Percentiles rank a stretch among this genome's conserved stretches.
These are phyloP conservation scores for Canis aureus DNA, from an alignment of 2,113 vertebrate species.

Conservation along the genomic window DNA sequence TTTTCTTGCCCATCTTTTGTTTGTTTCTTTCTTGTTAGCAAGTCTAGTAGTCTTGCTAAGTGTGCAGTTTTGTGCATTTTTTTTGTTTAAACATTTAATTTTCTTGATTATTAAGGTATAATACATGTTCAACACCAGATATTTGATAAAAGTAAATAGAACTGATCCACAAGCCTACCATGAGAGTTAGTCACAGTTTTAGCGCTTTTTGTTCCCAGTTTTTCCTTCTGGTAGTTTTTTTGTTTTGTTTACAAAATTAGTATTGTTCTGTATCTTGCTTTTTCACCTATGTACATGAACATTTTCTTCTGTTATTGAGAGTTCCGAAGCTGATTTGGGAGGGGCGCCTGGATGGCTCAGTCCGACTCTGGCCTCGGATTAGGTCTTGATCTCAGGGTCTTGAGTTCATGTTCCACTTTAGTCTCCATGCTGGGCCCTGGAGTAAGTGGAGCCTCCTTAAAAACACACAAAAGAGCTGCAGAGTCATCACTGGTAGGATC, in stretches of 20 bases:
- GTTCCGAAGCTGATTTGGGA: slow-evolving; percentile 27
- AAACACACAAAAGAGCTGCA: background rate
- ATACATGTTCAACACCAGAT: background rate
- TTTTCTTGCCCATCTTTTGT: background rate
- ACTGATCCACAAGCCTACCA: background rate
- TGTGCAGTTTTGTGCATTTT: background rate
- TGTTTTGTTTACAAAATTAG: background rate
- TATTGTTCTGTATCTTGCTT: background rate
- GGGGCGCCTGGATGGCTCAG: background rate
- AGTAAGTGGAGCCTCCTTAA: background rate
- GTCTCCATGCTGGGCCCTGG: background rate
- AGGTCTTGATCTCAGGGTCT: background rate
- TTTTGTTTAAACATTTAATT: slow-evolving; percentile 40
- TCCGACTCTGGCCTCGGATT: background rate
- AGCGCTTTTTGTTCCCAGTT: background rate
- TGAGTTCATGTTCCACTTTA: background rate
- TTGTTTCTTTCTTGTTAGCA: background rate
- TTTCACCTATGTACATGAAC: background rate
- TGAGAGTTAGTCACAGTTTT: slow-evolving; percentile 17
- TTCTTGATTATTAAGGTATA: background rate
- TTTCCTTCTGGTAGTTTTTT: slow-evolving; percentile 8
- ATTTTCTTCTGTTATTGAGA: background rate
- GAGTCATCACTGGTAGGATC: background rate
- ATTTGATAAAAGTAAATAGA: slow-evolving; percentile 25
- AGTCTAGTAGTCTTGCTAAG: slow-evolving; percentile 30